Evolutionary conservation across 2,113 vertebrate species (phyloP).

Genomic region (Isichthys henryi): DNA sequence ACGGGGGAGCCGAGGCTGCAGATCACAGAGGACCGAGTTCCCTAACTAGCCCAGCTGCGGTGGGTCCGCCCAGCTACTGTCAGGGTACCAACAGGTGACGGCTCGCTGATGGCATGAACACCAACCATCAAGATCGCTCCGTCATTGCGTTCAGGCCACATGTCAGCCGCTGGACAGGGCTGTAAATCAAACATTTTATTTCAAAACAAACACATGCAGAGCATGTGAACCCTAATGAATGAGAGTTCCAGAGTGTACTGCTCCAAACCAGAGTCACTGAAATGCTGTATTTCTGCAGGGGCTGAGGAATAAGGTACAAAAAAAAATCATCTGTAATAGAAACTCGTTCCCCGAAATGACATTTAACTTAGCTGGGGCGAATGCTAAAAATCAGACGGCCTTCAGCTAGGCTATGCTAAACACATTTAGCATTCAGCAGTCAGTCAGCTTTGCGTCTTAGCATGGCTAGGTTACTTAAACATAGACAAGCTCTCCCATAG

Average conservation of each 20-base stretch:
- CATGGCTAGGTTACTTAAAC: neutral
- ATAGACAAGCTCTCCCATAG: neutral
- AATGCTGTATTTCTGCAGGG: neutral
- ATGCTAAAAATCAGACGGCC: neutral
- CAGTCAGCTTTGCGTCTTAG: neutral
- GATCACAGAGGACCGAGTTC: neutral
- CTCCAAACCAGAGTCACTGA: neutral
- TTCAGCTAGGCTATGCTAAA: neutral
- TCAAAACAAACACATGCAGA: neutral
- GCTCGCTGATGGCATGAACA: neutral
- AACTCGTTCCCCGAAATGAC: neutral
- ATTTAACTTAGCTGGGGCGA: neutral
- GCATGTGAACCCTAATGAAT: neutral
- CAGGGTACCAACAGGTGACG: neutral
- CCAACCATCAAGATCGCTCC: neutral
- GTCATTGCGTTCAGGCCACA: neutral
- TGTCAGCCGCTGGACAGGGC: neutral
- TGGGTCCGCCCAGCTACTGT: neutral
- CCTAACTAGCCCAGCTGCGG: neutral
- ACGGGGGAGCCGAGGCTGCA: neutral
- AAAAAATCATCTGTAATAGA: neutral
- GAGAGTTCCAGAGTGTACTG: neutral
- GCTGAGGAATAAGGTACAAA: neutral
- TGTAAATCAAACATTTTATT: neutral
- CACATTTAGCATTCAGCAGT: neutral